phyloP scores from a whole-genome alignment of 2,888 invertebrate species.

The Thysanoteuthis rhombus region DNA sequence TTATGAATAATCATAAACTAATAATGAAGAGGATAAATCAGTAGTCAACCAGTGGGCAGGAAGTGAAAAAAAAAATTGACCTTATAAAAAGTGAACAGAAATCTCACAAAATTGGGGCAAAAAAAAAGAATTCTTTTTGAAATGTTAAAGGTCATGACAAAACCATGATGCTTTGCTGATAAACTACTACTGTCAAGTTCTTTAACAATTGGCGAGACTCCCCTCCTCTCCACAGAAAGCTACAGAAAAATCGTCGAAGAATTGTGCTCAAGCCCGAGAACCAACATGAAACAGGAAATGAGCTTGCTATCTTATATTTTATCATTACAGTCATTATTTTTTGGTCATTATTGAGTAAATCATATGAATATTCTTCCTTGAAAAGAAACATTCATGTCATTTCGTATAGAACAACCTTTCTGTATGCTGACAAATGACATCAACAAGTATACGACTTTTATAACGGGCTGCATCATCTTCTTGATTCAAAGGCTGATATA shows the following conservation, averaged over 20 bases:
- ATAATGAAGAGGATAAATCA: neutral
- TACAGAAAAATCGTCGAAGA: neutral
- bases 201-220: neutral
- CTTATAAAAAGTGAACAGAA: constrained; percentile 12
- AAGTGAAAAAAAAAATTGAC: neutral
- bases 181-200: neutral
- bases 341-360: too few relatives aligned
- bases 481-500: too few relatives aligned
- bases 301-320: too few relatives aligned
- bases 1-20: neutral
- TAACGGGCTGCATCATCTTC: too few relatives aligned
- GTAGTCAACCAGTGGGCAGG: neutral
- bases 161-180: neutral
- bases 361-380: too few relatives aligned
- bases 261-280: neutral
- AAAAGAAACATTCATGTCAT: too few relatives aligned
- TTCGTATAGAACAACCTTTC: too few relatives aligned
- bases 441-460: too few relatives aligned
- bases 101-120: neutral
- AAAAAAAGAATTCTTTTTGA: neutral
- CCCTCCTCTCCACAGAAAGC: neutral
- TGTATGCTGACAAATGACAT: too few relatives aligned
- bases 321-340: too few relatives aligned
- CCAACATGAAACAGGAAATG: neutral
- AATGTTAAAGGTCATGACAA: neutral